Evolutionary conservation across 1,140 invertebrate species (phyloP).

Genomic region (Drusus annulatus): DNA sequence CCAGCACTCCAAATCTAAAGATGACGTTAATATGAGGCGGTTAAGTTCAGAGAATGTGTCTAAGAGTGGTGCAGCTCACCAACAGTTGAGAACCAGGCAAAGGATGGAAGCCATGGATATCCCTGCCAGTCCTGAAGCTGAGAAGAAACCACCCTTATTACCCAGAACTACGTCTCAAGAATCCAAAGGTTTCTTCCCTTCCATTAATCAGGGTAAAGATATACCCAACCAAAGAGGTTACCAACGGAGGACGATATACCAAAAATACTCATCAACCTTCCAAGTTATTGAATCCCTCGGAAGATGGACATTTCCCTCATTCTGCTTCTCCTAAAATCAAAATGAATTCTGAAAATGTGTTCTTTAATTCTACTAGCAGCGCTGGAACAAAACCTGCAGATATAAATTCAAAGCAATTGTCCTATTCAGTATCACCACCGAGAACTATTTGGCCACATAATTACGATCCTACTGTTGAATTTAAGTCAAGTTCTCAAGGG

Average conservation of each 20-base stretch:
- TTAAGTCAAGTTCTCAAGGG: constrained; percentile 54
- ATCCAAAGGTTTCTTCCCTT: constrained; percentile 55
- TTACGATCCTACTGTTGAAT: constrained; percentile 44
- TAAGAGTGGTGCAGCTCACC: constrained; percentile 65
- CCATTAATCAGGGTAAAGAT: constrained; percentile 55
- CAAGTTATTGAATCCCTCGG: constrained; percentile 39
- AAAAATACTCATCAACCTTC: constrained; percentile 49
- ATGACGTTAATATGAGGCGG: constrained; percentile 50
- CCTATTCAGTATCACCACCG: constrained; percentile 57
- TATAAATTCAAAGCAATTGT: constrained; percentile 45
- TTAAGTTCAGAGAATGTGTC: constrained; percentile 55
- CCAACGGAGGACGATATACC: constrained; percentile 45
- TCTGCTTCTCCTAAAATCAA: constrained; percentile 50
- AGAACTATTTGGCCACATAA: constrained; percentile 54
- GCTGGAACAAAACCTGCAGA: constrained; percentile 27
- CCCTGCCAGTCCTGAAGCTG: constrained; percentile 62
- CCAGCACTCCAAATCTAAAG: constrained; percentile 45
- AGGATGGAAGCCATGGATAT: constrained; percentile 73
- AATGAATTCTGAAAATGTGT: constrained; percentile 47
- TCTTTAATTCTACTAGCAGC: constrained; percentile 32
- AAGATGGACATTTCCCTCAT: constrained; percentile 48
- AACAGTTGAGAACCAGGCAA: constrained; percentile 64
- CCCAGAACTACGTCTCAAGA: constrained; percentile 52
- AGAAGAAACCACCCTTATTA: constrained; percentile 51
- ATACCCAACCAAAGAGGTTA: constrained; percentile 54